phyloP scores from a whole-genome alignment of 2,888 invertebrate genomes.

The Sinelater perroti region DNA sequence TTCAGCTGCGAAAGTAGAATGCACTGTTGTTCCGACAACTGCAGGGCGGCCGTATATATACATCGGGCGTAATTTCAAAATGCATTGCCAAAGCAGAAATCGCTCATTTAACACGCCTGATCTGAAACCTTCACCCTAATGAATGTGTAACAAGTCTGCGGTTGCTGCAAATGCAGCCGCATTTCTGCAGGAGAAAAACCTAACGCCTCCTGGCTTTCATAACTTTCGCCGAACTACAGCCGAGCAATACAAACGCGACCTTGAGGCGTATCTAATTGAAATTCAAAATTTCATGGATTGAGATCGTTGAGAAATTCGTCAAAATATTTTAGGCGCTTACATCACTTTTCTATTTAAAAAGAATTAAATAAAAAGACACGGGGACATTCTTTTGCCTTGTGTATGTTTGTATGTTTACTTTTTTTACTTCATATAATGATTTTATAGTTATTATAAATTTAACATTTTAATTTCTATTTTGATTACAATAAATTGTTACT shows the following conservation, averaged over 20 bases:
- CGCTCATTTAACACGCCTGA: conserved; percentile 9
- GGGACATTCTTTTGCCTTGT: too few relatives aligned
- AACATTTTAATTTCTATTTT: too few relatives aligned
- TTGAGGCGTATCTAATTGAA: conserved; percentile 8
- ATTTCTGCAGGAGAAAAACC: conserved; percentile 3
- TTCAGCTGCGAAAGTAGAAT: neutral
- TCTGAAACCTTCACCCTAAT: conserved; percentile 16
- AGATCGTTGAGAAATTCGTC: too few relatives aligned
- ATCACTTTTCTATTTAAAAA: too few relatives aligned
- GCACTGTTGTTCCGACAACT: neutral
- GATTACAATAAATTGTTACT: too few relatives aligned
- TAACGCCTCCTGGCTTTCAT: conserved; percentile 1
- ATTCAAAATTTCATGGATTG: neutral
- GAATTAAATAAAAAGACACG: too few relatives aligned
- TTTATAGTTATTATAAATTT: too few relatives aligned
- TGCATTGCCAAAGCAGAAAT: conserved; percentile 12
- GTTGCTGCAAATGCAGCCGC: too few relatives aligned
- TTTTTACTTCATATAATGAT: too few relatives aligned
- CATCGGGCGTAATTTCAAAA: conserved; percentile 9
- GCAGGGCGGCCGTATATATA: conserved; percentile 2
- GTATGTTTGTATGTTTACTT: too few relatives aligned
- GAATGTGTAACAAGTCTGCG: conserved; percentile 8
- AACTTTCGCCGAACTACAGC: conserved; percentile 1
- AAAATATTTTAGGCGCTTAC: too few relatives aligned
- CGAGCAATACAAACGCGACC: conserved; percentile 4